Base-by-base conservation (phyloP, 2,113 vertebrate genomes). In the Chitala chitala region DNA sequence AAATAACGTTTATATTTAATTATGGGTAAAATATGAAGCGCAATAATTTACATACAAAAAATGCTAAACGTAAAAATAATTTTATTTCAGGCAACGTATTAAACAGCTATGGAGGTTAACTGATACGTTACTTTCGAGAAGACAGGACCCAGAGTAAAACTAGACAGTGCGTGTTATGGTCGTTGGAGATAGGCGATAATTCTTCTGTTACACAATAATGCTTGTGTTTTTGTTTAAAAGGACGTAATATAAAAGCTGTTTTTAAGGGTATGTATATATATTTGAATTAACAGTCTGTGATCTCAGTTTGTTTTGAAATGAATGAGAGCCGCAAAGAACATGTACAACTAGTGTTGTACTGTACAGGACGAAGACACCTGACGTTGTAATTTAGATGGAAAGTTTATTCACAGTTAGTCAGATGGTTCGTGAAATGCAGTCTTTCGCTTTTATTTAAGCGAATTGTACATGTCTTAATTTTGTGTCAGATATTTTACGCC, bases 61-160 rank as follows among this genome's bases (percentile, higher is more conserved):
- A 26, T 48, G 20, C 33, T n/a, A 5, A 5, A 38, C 8, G 22
- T 40, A 13, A 40, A 1, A 66, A 20, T 20, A 38, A 17, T 73
- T 73, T 56, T 36, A 15, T 31, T 7, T 46, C 74, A 78, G 82
- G 82, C 79, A 79, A 46, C 9, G 20, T 4, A 58, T 8, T 24
- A 6, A 53, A 53, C 61, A 58, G 17, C 70, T 55, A 61, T 69
- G 20, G 17, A 74, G 74, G 40, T 61, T 40, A 6, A 55, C 58
- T 24, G 40, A 44, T 24, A 59, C 72, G 75, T 59, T 26, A 48
- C 48, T 42, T 64, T 74, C 44, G 42, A 69, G 61, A 12, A 74
- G 72, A 53, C 38, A 84, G 77, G 81, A 82, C 83, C 83, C 76
- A 20, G 51, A 76, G 73, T 74, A 66, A 74, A 75, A 76, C 42